Conservation (phyloP, 2,888 invertebrate species). For the Cylloceria caligata region DNA sequence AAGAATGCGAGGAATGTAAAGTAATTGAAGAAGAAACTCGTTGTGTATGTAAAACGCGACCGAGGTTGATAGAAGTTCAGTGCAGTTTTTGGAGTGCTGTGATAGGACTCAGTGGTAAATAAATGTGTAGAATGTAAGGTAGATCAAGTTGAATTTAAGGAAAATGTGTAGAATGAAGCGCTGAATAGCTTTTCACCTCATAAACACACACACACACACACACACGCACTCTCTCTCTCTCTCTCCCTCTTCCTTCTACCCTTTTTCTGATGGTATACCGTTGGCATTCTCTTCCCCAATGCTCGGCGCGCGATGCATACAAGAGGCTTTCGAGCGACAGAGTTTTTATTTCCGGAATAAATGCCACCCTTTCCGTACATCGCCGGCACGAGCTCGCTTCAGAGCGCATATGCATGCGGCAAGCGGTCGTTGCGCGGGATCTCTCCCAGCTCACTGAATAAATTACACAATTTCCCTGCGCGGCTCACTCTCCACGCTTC, state of each 20-base stretch:
- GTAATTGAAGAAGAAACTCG: no score
- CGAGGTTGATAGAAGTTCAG: no score
- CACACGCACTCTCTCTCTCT: slow-evolving; percentile 27
- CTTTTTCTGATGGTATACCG: slow-evolving; percentile 18
- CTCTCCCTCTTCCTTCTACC: neutral
- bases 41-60: no score
- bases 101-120: no score
- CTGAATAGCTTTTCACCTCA: slow-evolving; percentile 47
- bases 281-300: slow-evolving; percentile 46
- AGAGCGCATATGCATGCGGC: slow-evolving; percentile 33
- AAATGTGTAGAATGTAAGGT: no score
- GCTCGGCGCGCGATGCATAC: slow-evolving; percentile 50
- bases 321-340: slow-evolving; percentile 65
- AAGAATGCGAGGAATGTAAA: no score
- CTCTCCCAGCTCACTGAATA: slow-evolving; percentile 75
- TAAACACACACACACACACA: slow-evolving; percentile 44
- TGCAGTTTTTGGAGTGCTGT: no score
- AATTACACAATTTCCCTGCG: slow-evolving; percentile 77
- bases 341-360: slow-evolving; percentile 71
- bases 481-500: slow-evolving; percentile 58
- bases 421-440: slow-evolving; percentile 57
- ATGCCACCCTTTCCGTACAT: slow-evolving; percentile 66
- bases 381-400: slow-evolving; percentile 31
- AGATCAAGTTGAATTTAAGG: no score
- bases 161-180: no score